Base-by-base conservation (phyloP, 2,113 vertebrate species). In the Pogonocichla stellata region DNA sequence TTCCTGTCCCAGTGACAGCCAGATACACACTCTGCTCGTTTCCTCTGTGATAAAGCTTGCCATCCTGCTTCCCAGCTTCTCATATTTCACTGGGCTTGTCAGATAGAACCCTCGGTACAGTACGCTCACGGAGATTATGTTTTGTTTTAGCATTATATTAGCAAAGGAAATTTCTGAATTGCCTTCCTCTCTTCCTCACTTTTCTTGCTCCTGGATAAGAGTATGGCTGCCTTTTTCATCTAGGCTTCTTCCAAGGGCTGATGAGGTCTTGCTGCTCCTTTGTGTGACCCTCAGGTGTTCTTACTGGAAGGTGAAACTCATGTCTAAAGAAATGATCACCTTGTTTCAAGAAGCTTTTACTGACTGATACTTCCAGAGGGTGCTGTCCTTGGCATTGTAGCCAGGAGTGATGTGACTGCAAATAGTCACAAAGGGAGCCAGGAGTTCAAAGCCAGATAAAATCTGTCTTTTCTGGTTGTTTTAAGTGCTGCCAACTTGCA, bases 21-120 rank as follows among this genome's bases (percentile, higher is more conserved):
- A 95, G 93, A 96, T 95, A 87, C 19, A 82, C 33, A 5, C 66
- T 80, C 38, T 0, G 1, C 77, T 96, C 82, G 54, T 94, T 97
- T 92, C 72, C 65, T 96, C 34, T n/a, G 65, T 0, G 45, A 95
- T 87, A 96, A 79, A 91, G 73, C 81, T 77, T 93, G 47, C 86
- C 73, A 86, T 90, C 62, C 47, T 53, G 51, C 72, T 92, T 88
- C 10, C 13, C 65, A 88, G 75, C 72, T 85, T 92, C 86, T 92
- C 69, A 58, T 93, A 88, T 92, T 93, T 94, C 83, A 83, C 92
- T 89, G 90, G 70, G 24, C 58, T 88, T 96, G 90, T 91, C 90
- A 80, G 74, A 92, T 50, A 87, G 88, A 90, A 95, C 34, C n/a
- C 75, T 50, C 4, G 1, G 28, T 86, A 77, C 56, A 80, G 84